Evolutionary conservation across 2,113 vertebrate genomes (phyloP).

Genomic region (Paratilapia polleni): DNA sequence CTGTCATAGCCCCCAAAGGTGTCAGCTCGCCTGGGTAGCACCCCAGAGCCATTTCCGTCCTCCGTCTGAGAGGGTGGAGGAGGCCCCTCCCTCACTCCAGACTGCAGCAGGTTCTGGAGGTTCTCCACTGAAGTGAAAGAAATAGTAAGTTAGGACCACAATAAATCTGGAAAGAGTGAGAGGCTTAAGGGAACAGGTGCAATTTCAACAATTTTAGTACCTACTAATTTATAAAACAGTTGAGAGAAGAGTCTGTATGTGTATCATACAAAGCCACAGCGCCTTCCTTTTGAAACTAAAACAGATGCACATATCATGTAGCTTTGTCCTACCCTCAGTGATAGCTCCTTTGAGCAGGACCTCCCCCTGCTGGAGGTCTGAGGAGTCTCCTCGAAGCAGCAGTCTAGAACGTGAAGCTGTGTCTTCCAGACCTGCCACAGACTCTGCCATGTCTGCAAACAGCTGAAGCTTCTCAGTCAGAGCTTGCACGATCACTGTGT

Average conservation of each 20-base stretch:
- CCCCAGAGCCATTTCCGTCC: conserved; percentile 62
- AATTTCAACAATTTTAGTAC: not conserved
- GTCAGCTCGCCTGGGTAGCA: conserved; percentile 83
- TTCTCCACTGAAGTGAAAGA: conserved; percentile 83
- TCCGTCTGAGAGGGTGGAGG: conserved; percentile 57
- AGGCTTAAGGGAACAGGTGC: not conserved
- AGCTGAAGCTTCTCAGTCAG: conserved; percentile 92
- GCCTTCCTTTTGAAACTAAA: not conserved
- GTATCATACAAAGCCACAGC: not conserved
- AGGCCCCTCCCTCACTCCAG: conserved; percentile 66
- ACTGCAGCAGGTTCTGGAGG: conserved; percentile 88
- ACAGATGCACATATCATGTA: not conserved
- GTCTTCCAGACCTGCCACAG: conserved; percentile 83
- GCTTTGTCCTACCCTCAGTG: conserved; percentile 83
- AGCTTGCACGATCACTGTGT: conserved; percentile 84
- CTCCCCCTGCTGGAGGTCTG: conserved; percentile 90
- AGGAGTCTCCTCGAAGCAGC: conserved; percentile 83
- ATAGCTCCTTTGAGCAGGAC: conserved; percentile 87
- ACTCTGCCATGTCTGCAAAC: conserved; percentile 88
- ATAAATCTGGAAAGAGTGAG: not conserved
- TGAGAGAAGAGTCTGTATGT: not conserved
- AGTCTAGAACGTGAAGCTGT: conserved; percentile 59
- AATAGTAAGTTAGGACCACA: not conserved
- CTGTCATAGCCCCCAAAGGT: conserved; percentile 90
- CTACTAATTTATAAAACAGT: not conserved